These are phyloP conservation scores for Pemphigus obesinymphae DNA, from an alignment of 1,140 invertebrate genomes.

Conservation along the genomic window DNA sequence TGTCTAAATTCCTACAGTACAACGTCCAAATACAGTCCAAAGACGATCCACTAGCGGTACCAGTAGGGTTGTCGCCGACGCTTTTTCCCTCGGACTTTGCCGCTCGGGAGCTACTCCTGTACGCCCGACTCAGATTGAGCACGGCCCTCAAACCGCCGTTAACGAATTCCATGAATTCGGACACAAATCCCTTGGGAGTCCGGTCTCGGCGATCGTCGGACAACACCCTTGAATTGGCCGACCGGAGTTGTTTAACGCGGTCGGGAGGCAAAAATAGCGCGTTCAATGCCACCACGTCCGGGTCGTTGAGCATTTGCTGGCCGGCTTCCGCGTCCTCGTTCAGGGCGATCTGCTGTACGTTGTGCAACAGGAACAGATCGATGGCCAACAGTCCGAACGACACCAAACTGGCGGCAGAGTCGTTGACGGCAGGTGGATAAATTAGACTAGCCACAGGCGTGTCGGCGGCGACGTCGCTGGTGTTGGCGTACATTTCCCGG, in stretches of 20 bases:
- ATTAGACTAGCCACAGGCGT: slow-evolving; percentile 50
- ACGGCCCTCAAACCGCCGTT: slow-evolving; percentile 57
- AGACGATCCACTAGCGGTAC: slow-evolving; percentile 45
- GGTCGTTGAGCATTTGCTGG: slow-evolving; percentile 54
- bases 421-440: slow-evolving; percentile 43
- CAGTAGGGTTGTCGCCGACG: slow-evolving; percentile 43
- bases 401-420: slow-evolving; percentile 48
- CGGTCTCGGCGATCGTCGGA: slow-evolving; percentile 39
- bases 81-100: slow-evolving; percentile 11
- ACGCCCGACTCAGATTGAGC: slow-evolving; percentile 58
- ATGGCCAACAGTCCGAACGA: slow-evolving; percentile 58
- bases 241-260: slow-evolving; percentile 50
- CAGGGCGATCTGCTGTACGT: slow-evolving; percentile 58
- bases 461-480: slow-evolving; percentile 43
- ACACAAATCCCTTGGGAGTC: slow-evolving; percentile 49
- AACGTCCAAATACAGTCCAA: slow-evolving; percentile 61
- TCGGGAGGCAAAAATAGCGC: slow-evolving; percentile 55
- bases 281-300: slow-evolving; percentile 57
- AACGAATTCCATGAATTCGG: slow-evolving; percentile 55
- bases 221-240: slow-evolving; percentile 42
- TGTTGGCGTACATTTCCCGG: slow-evolving; percentile 54
- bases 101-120: slow-evolving; percentile 52
- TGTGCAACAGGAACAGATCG: slow-evolving; percentile 58
- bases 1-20: slow-evolving; percentile 59
- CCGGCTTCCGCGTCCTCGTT: slow-evolving; percentile 53